A percentile compares a stretch with the other conserved stretches of the same genome.
These are phyloP conservation scores for Drosophila chauvacae DNA, from an alignment of 1,140 invertebrate genomes.

Conservation along the genomic window DNA sequence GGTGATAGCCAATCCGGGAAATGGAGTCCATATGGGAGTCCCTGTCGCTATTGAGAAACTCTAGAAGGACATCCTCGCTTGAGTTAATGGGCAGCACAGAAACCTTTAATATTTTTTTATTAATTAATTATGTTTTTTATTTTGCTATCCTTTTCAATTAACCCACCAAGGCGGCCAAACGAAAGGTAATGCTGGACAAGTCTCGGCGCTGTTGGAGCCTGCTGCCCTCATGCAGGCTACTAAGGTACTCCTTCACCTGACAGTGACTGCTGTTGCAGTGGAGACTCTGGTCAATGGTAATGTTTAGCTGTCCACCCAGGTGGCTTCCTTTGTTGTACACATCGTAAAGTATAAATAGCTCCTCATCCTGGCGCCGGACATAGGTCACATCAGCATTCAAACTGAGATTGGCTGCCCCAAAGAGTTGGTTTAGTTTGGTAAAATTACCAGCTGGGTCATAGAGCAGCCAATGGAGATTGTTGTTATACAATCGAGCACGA, in stretches of 20 bases:
- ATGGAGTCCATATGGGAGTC: slow-evolving; percentile 52
- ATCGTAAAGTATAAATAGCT: slow-evolving; percentile 61
- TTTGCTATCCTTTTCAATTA: not conserved
- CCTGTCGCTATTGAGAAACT: slow-evolving; percentile 50
- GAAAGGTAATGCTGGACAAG: slow-evolving; percentile 66
- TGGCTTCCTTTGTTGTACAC: slow-evolving; percentile 77
- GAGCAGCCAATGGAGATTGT: slow-evolving; percentile 67
- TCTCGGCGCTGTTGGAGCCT: slow-evolving; percentile 61
- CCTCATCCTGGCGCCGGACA: slow-evolving; percentile 6
- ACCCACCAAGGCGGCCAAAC: slow-evolving; percentile 64
- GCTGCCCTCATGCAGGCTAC: slow-evolving; percentile 52
- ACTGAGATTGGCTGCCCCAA: slow-evolving; percentile 62
- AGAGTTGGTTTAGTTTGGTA: slow-evolving; percentile 30
- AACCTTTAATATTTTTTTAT: slow-evolving; percentile 31
- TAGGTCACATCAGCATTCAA: slow-evolving; percentile 70
- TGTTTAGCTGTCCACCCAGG: slow-evolving; percentile 68
- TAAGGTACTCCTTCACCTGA: slow-evolving; percentile 45
- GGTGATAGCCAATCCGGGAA: slow-evolving; percentile 61
- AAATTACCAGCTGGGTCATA: slow-evolving; percentile 60
- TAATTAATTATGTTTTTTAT: not conserved
- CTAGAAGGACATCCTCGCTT: slow-evolving; percentile 28
- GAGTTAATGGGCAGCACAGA: slow-evolving; percentile 41
- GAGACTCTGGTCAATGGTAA: slow-evolving; percentile 71
- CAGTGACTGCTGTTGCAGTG: slow-evolving; percentile 54
- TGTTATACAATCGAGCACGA: slow-evolving; percentile 48